phyloP scores from a whole-genome alignment of 2,113 vertebrate genomes.

The Pardalotus punctatus region DNA sequence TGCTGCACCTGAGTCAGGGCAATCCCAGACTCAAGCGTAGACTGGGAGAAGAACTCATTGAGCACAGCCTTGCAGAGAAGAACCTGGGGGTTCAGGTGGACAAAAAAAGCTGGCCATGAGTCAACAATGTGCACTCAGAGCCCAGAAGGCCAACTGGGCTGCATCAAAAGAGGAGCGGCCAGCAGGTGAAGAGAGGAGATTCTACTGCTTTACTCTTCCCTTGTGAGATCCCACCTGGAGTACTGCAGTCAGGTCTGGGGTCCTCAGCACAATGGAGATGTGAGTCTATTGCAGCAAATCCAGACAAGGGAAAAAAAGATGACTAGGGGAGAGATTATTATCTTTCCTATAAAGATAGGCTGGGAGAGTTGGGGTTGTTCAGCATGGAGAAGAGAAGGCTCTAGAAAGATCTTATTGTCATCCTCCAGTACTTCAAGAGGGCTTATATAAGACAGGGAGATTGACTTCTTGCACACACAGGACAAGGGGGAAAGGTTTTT shows the following conservation, averaged over 20 bases:
- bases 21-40: too few relatives aligned
- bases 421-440: neutral
- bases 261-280: neutral
- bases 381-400: neutral
- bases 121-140: neutral
- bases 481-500: rapidly evolving
- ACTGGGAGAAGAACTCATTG: neutral
- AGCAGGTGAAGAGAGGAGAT: neutral
- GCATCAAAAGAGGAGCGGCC: too few relatives aligned
- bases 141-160: neutral
- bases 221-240: neutral
- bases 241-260: neutral
- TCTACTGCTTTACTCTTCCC: rapidly evolving
- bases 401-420: neutral
- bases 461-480: neutral
- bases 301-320: neutral
- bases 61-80: neutral
- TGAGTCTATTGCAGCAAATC: rapidly evolving
- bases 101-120: neutral
- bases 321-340: rapidly evolving
- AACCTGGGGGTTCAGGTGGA: neutral
- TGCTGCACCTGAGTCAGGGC: rapidly evolving
- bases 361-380: neutral
- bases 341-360: neutral
- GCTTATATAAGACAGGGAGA: neutral